Evolutionary conservation across 1,140 invertebrate species (phyloP).

Genomic region (Drosophila busckii): DNA sequence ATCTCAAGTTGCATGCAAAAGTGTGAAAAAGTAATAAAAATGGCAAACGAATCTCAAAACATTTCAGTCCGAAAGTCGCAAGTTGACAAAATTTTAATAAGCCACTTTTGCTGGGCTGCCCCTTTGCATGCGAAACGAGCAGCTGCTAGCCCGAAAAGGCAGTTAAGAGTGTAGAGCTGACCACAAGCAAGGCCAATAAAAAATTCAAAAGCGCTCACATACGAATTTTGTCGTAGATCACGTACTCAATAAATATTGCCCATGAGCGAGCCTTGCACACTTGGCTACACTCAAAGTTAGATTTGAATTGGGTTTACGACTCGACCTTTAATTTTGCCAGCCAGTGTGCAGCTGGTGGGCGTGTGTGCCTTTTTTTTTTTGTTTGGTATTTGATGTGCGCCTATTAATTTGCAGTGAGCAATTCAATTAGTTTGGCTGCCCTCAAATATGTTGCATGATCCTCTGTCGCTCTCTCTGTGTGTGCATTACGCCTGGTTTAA

Average conservation of each 20-base stretch:
- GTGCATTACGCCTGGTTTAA: conserved; percentile 23
- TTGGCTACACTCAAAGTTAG: conserved; percentile 56
- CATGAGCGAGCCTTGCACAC: conserved; percentile 50
- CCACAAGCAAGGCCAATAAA: conserved; percentile 57
- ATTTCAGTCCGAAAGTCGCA: conserved; percentile 39
- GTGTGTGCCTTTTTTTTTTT: background rate
- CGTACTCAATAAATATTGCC: conserved; percentile 78
- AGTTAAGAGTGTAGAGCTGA: conserved; percentile 16
- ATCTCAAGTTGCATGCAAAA: conserved; percentile 15
- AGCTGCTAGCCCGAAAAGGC: conserved; percentile 47
- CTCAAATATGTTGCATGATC: background rate
- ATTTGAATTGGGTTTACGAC: conserved; percentile 7
- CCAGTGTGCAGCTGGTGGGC: conserved; percentile 50
- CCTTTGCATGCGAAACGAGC: conserved; percentile 64
- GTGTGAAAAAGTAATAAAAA: conserved; percentile 37
- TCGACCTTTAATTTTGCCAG: conserved; percentile 56
- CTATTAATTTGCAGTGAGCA: conserved; percentile 69
- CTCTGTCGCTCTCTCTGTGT: conserved; percentile 3
- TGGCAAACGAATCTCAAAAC: conserved; percentile 1
- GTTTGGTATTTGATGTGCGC: conserved; percentile 62
- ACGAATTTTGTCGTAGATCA: conserved; percentile 66
- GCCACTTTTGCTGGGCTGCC: conserved; percentile 69
- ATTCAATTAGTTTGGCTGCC: conserved; percentile 66
- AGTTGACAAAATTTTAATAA: conserved; percentile 77
- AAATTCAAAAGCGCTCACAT: conserved; percentile 77